Evolutionary conservation across 2,113 vertebrate species (phyloP).

Genomic region (Takifugu flavidus): DNA sequence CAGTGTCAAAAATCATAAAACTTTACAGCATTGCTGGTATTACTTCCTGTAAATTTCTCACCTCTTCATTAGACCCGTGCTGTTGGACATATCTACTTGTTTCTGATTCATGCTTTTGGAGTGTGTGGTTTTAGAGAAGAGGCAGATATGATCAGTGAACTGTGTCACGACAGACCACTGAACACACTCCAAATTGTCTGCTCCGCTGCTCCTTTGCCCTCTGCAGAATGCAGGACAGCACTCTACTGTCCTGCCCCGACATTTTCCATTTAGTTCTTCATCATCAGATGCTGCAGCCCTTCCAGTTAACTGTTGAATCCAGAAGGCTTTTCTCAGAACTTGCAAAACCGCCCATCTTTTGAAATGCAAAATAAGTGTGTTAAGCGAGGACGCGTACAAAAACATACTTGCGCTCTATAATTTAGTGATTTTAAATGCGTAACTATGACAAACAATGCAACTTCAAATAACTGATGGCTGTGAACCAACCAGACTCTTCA

Average conservation of each 20-base stretch:
- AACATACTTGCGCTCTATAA: too few relatives aligned
- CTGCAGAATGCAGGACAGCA: conserved; percentile 23
- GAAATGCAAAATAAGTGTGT: too few relatives aligned
- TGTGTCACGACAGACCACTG: conserved; percentile 8
- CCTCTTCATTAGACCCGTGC: conserved; percentile 1
- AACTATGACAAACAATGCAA: too few relatives aligned
- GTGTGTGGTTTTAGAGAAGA: conserved; percentile 4
- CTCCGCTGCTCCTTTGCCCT: conserved; percentile 19
- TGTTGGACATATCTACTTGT: neutral
- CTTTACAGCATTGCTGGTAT: neutral
- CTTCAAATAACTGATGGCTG: too few relatives aligned
- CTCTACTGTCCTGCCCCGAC: neutral
- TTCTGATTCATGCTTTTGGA: neutral
- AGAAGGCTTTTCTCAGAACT: neutral
- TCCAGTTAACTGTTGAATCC: neutral
- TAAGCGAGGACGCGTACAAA: too few relatives aligned
- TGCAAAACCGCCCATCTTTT: neutral
- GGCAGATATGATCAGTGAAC: conserved; percentile 4
- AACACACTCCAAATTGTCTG: conserved; percentile 20
- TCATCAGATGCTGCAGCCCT: conserved; percentile 3
- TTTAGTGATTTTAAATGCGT: too few relatives aligned
- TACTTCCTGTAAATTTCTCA: too few relatives aligned
- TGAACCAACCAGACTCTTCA: too few relatives aligned
- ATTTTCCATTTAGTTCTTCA: conserved; percentile 6
- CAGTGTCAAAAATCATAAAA: too few relatives aligned